These are phyloP conservation scores for Ctenodactylus gundi DNA, from an alignment of 2,113 vertebrate species.

Conservation along the genomic window DNA sequence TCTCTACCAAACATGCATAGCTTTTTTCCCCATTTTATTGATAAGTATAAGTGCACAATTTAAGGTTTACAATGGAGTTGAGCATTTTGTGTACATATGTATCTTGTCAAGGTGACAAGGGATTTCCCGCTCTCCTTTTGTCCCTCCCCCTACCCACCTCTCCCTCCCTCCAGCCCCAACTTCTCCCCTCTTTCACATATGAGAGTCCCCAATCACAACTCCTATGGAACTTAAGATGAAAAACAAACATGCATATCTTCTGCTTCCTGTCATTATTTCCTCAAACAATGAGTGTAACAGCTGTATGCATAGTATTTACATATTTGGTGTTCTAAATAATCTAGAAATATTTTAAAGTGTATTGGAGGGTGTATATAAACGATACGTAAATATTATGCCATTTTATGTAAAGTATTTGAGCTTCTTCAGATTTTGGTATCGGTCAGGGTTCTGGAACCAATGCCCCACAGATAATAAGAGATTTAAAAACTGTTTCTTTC, in stretches of 20 bases:
- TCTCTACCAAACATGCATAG: not conserved
- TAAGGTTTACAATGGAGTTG: too few species aligned
- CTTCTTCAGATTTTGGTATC: not conserved
- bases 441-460: not conserved
- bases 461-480: not conserved
- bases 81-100: too few species aligned
- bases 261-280: not conserved
- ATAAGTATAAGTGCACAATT: too few species aligned
- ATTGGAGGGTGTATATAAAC: not conserved
- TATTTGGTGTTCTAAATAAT: not conserved
- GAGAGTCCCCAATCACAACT: too few species aligned
- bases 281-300: not conserved
- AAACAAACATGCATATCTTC: not conserved
- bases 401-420: not conserved
- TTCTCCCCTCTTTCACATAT: too few species aligned
- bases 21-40: too few species aligned
- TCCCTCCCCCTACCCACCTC: too few species aligned
- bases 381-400: not conserved
- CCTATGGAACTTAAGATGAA: too few species aligned
- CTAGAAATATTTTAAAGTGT: not conserved
- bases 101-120: too few species aligned
- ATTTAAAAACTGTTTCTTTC: constrained; percentile 5
- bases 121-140: too few species aligned
- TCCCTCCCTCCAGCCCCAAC: too few species aligned
- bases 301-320: not conserved